Base-by-base conservation (phyloP, 2,888 invertebrate genomes). In the Cremastinae sp. region DNA sequence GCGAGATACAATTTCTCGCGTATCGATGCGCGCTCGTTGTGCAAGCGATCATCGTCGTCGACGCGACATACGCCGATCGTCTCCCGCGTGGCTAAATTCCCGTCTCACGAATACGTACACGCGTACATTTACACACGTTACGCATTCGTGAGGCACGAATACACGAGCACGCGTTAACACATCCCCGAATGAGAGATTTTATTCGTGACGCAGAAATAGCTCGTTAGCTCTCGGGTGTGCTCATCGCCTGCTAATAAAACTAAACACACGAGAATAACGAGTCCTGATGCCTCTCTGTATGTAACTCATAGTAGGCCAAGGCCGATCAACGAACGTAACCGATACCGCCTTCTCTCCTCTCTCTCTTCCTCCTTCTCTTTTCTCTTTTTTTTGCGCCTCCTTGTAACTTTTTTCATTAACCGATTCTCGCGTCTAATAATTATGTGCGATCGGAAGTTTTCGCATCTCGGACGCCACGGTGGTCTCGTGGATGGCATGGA, bases 241-340 rank as follows among this genome's bases (percentile, higher is more conserved):
- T 78, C 80, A 73, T 76, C 75, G 72, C 28, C 28, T 69, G 72
- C 35, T 62, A 74, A 72, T 77, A 55, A 75, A 65, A 75, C 56
- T 56, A 49, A 72, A 66, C 56, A 49, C 41, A 71, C 61, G 70
- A 49, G 61, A 65, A 49, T 68, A 49, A 16, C 28, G 28, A 28
- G 28, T 28, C 28, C 28, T 28, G 22, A n/a, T n/a, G n/a, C n/a
- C n/a, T n/a, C n/a, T 35, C 28, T 45, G 20, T 65, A 41, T 8
- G 49, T n/a, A 75, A 73, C 62, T 75, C 56, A 61, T 64, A 81
- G 81, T 81, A 74, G 80, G 80, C 80, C 80, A 81, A 81, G 81
- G 81, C 76, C 75, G 70, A 75, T 65, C 68, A 39, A 68, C 62
- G 68, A 62, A 61, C 62, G 68, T 51, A 72, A 62, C 62, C 56